These are phyloP conservation scores for Thaleichthys pacificus DNA, from an alignment of 2,797 vertebrate species.

Conservation along the genomic window DNA sequence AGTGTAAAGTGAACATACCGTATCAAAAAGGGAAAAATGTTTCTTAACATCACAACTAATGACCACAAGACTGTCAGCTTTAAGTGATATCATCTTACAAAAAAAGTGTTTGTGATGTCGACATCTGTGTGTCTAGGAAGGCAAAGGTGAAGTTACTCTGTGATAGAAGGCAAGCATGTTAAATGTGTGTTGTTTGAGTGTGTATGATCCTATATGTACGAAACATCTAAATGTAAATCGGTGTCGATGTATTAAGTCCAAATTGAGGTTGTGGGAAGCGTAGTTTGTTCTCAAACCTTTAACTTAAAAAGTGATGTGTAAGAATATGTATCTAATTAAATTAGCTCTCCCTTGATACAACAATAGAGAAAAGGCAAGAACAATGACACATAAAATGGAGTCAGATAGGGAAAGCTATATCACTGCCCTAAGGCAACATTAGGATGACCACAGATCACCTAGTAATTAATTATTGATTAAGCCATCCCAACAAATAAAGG, in stretches of 20 bases:
- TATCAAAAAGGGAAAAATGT: slow-evolving; percentile 15
- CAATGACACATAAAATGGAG: slow-evolving; percentile 7
- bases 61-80: slow-evolving; percentile 25
- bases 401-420: slow-evolving; percentile 7
- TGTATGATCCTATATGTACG: slow-evolving; percentile 23
- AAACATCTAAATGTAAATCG: background rate
- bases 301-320: slow-evolving; percentile 27
- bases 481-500: slow-evolving; percentile 17
- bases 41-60: slow-evolving; percentile 28
- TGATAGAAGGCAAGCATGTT: slow-evolving; percentile 67
- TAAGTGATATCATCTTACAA: slow-evolving; percentile 38
- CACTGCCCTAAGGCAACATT: slow-evolving; percentile 20
- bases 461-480: slow-evolving; percentile 29
- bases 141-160: slow-evolving; percentile 64
- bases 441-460: slow-evolving; percentile 20
- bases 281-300: slow-evolving; percentile 33
- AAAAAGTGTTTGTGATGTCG: slow-evolving; percentile 38
- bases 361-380: slow-evolving; percentile 40
- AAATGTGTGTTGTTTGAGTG: slow-evolving; percentile 46
- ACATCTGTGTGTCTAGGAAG: slow-evolving; percentile 55
- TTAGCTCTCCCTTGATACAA: slow-evolving; percentile 47
- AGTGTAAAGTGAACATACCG: slow-evolving; percentile 10
- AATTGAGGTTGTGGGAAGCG: slow-evolving; percentile 35
- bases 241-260: background rate
- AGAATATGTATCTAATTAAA: slow-evolving; percentile 43